Conservation (phyloP, 1,140 invertebrate species). For the Latrodectus geometricus region DNA sequence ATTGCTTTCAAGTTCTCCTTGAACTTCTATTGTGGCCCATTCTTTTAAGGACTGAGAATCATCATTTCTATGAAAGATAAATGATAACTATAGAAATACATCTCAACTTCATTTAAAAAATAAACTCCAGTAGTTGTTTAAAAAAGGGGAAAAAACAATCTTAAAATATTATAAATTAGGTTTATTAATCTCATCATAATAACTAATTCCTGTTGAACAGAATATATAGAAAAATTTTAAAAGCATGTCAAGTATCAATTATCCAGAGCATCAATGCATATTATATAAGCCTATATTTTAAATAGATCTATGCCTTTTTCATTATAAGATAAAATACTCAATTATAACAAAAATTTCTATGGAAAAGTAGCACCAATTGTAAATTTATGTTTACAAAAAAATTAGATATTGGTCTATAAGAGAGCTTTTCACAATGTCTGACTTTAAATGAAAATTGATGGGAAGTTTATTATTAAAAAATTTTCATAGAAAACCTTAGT, state of each 20-base stretch:
- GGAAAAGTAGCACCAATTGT: no score
- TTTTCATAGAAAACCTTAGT: no score
- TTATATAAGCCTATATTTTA: no score
- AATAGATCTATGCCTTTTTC: no score
- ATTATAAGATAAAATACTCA: no score
- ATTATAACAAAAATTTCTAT: no score
- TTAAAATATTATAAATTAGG: not conserved
- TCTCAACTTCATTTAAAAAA: not conserved
- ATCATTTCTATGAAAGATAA: conserved; percentile 37
- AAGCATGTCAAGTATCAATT: not conserved
- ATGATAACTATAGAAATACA: not conserved
- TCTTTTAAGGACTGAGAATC: conserved; percentile 37
- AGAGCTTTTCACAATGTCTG: no score
- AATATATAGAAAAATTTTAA: not conserved
- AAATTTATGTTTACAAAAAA: no score
- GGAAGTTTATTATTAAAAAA: no score
- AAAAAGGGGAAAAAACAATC: not conserved
- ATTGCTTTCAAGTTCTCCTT: conserved; percentile 44
- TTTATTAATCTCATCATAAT: not conserved
- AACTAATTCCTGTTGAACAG: not conserved
- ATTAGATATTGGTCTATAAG: no score
- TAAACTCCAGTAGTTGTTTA: not conserved
- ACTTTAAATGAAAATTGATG: no score
- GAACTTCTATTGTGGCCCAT: conserved; percentile 46
- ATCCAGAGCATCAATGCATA: not conserved